phyloP scores from a whole-genome alignment of 2,113 vertebrate species.

The Axis porcinus region DNA sequence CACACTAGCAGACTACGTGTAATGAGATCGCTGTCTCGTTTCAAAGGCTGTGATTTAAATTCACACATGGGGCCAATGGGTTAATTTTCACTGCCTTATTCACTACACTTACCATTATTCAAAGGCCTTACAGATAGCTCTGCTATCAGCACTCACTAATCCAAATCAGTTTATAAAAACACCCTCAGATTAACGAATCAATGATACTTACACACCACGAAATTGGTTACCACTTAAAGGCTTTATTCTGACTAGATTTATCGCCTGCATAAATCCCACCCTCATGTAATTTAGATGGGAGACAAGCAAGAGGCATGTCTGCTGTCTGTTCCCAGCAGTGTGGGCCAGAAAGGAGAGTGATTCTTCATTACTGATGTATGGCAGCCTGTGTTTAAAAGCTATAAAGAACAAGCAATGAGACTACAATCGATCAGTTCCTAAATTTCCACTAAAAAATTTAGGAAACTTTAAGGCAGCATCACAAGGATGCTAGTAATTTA shows the following conservation, averaged over 20 bases:
- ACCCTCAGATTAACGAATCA: constrained; percentile 77
- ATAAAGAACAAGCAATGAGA: neutral
- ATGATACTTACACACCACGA: constrained; percentile 73
- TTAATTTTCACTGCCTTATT: constrained; percentile 70
- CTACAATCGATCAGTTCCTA: neutral
- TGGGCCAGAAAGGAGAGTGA: neutral
- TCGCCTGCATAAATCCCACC: constrained; percentile 61
- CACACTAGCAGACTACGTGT: neutral
- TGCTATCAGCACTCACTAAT: constrained; percentile 65
- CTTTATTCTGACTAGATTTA: constrained; percentile 69
- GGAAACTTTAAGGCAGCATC: neutral
- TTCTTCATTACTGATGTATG: neutral
- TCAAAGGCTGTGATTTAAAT: constrained; percentile 67
- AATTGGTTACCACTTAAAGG: constrained; percentile 76
- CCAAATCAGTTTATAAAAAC: constrained; percentile 72
- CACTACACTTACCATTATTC: constrained; percentile 2
- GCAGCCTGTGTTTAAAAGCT: neutral
- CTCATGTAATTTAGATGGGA: constrained; percentile 63
- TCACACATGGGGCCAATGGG: constrained; percentile 50
- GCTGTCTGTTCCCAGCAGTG: constrained; percentile 14
- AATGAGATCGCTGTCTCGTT: constrained; percentile 41
- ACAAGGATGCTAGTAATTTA: neutral
- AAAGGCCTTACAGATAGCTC: constrained; percentile 42
- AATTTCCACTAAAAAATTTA: neutral
- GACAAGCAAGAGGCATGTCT: constrained; percentile 12